Evolutionary conservation across 2,888 invertebrate genomes (phyloP).

Genomic region (Rhamphomyia laevipes): DNA sequence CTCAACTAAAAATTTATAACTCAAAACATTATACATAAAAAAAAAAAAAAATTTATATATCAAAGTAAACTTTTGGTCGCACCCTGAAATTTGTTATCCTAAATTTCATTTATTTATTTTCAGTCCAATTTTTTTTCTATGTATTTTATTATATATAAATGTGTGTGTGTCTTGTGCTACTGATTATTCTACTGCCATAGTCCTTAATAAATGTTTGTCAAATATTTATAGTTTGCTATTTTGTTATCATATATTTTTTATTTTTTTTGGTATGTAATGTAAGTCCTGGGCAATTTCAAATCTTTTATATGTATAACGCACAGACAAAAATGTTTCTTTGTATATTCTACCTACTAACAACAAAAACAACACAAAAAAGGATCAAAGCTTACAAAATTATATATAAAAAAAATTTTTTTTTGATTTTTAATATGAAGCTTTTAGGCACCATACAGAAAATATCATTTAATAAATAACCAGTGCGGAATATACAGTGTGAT

Average conservation of each 20-base stretch:
- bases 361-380: no score
- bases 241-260: not conserved
- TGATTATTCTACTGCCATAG: not conserved
- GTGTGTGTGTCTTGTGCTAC: not conserved
- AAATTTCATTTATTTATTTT: no score
- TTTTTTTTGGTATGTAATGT: not conserved
- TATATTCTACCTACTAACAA: no score
- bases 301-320: not conserved
- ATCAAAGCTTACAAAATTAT: no score
- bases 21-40: no score
- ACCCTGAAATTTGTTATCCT: conserved; percentile 28
- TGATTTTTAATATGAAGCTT: no score
- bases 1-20: no score
- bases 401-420: no score
- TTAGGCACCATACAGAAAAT: no score
- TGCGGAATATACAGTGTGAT: no score
- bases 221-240: not conserved
- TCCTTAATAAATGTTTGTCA: not conserved
- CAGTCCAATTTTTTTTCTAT: not conserved
- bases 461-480: no score
- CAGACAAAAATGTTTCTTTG: not conserved
- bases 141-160: not conserved
- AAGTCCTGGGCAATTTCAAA: not conserved
- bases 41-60: no score
- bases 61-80: conserved; percentile 20